phyloP scores from a whole-genome alignment of 2,113 vertebrate species.

The Antennarius striatus region DNA sequence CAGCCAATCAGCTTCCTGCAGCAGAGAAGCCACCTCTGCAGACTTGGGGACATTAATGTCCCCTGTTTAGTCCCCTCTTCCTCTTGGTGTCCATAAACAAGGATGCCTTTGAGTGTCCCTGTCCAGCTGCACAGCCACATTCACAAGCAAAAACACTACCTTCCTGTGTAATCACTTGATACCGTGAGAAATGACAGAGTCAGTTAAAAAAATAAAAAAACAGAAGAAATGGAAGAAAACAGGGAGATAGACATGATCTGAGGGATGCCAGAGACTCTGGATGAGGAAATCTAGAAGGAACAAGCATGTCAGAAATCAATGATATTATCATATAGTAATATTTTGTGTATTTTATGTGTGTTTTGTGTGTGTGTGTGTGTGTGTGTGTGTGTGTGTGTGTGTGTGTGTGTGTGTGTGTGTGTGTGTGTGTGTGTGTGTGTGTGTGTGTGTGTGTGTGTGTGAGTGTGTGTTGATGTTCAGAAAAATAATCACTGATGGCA shows the following conservation, averaged over 20 bases:
- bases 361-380: too few relatives aligned
- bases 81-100: slow-evolving; percentile 76
- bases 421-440: too few relatives aligned
- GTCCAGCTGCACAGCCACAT: slow-evolving; percentile 81
- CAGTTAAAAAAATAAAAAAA: slow-evolving; percentile 14
- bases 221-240: slow-evolving; percentile 48
- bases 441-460: neutral
- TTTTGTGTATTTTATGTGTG: neutral
- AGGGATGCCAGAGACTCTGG: slow-evolving; percentile 16
- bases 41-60: slow-evolving; percentile 68
- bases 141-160: slow-evolving; percentile 74
- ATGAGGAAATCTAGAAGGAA: slow-evolving; percentile 14
- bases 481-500: slow-evolving; percentile 47
- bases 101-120: slow-evolving; percentile 76
- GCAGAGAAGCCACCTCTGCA: slow-evolving; percentile 69
- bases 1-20: slow-evolving; percentile 74
- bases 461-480: slow-evolving; percentile 15
- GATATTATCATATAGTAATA: slow-evolving; percentile 16
- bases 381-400: too few relatives aligned
- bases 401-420: too few relatives aligned
- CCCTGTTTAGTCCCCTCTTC: slow-evolving; percentile 75
- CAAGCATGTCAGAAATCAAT: slow-evolving; percentile 20
- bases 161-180: slow-evolving; percentile 71
- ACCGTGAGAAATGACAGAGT: slow-evolving; percentile 61
- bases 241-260: slow-evolving; percentile 46